phyloP scores from a whole-genome alignment of 2,113 vertebrate species.

The Camelus dromedarius region DNA sequence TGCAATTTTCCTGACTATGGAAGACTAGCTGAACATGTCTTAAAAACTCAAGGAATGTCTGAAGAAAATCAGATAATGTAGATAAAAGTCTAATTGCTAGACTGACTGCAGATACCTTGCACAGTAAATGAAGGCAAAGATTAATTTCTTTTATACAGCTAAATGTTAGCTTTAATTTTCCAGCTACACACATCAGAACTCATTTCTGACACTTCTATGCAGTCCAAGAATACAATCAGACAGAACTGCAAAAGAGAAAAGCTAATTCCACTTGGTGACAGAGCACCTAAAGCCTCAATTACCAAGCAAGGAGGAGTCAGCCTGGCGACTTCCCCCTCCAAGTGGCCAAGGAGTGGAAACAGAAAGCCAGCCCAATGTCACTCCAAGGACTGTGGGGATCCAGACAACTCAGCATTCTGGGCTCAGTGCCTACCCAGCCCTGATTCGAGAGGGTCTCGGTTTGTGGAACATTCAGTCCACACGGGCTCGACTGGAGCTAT shows the following conservation, averaged over 20 bases:
- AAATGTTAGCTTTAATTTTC: neutral
- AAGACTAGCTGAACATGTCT: neutral
- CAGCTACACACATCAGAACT: neutral
- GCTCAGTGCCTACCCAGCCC: neutral
- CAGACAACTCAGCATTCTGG: neutral
- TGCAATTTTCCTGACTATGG: neutral
- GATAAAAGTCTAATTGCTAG: neutral
- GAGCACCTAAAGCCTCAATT: neutral
- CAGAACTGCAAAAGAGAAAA: neutral
- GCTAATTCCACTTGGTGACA: neutral
- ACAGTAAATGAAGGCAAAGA: neutral
- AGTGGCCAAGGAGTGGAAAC: constrained; percentile 38
- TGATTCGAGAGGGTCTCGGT: neutral
- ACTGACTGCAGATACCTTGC: neutral
- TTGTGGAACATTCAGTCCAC: neutral
- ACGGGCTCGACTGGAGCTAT: too few relatives aligned
- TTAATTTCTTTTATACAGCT: neutral
- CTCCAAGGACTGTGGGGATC: neutral
- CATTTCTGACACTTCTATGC: neutral
- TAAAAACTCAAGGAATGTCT: neutral
- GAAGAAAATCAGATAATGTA: neutral
- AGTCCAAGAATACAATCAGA: neutral
- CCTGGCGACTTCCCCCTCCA: constrained; percentile 35
- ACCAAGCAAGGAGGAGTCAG: neutral
- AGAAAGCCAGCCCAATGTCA: constrained; percentile 61